phyloP scores from a whole-genome alignment of 2,888 invertebrate genomes.

The Chaetogeoica ovagalla region DNA sequence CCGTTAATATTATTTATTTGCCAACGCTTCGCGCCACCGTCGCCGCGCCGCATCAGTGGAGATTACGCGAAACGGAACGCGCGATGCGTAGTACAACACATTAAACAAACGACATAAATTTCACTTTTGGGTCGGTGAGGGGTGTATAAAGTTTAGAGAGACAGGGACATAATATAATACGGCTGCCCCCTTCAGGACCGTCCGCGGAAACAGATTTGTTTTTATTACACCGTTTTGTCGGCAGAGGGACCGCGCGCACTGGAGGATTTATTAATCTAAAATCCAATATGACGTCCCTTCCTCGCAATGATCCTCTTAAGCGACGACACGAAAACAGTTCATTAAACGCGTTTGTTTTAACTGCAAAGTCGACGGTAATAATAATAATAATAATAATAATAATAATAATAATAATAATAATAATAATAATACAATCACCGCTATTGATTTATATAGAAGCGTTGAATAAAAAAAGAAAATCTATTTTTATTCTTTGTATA shows the following conservation, averaged over 20 bases:
- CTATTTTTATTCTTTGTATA: no score
- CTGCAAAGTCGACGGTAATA: slow-evolving; percentile 1
- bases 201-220: slow-evolving; percentile 49
- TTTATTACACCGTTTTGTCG: slow-evolving; percentile 40
- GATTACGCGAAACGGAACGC: slow-evolving; percentile 13
- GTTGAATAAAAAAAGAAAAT: background rate
- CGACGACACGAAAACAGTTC: slow-evolving; percentile 24
- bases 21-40: background rate
- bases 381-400: no score
- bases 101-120: slow-evolving; percentile 47
- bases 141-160: slow-evolving; percentile 34
- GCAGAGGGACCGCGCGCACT: slow-evolving; percentile 14
- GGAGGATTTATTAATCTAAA: slow-evolving; percentile 47
- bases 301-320: background rate
- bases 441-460: no score
- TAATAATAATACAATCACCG: background rate
- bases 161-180: slow-evolving; percentile 18
- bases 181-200: slow-evolving; percentile 2
- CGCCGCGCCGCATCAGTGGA: background rate
- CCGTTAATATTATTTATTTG: background rate
- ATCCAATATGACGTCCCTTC: slow-evolving; percentile 21
- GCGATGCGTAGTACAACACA: slow-evolving; percentile 11
- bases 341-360: slow-evolving; percentile 28
- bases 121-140: slow-evolving; percentile 17
- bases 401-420: no score